phyloP scores from a whole-genome alignment of 1,140 invertebrate species.

The Radopholus similis region DNA sequence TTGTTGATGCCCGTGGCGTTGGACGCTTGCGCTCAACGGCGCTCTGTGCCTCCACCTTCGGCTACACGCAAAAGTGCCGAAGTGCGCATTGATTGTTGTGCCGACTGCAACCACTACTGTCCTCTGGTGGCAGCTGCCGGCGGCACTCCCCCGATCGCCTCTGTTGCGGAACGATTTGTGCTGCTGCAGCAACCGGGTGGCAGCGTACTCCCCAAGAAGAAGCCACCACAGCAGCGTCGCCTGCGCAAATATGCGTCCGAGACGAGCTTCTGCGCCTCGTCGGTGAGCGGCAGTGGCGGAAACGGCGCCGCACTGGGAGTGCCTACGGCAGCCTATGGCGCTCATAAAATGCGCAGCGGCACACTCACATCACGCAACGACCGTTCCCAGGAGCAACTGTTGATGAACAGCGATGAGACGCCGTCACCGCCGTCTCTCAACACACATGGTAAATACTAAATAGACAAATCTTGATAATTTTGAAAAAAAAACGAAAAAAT shows the following conservation, averaged over 20 bases:
- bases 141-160: not conserved
- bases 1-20: no score
- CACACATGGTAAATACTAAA: not conserved
- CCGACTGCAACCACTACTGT: not conserved
- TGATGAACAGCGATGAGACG: slow-evolving; percentile 21
- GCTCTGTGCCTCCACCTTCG: no score
- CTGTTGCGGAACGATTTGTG: slow-evolving; percentile 25
- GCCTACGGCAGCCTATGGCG: not conserved
- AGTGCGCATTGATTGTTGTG: not conserved
- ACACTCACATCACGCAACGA: not conserved
- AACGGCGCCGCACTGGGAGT: not conserved
- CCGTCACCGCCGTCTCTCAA: slow-evolving; percentile 22
- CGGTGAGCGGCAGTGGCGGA: slow-evolving; percentile 1
- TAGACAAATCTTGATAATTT: no score
- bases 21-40: no score
- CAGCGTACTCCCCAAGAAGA: slow-evolving; percentile 1
- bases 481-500: no score
- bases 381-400: not conserved
- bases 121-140: not conserved
- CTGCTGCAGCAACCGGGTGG: slow-evolving; percentile 4
- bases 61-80: no score
- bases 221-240: slow-evolving; percentile 14
- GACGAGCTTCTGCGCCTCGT: slow-evolving; percentile 23
- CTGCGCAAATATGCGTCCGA: slow-evolving; percentile 28
- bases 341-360: not conserved